A percentile compares a stretch with the other conserved stretches of the same genome.
These are phyloP conservation scores for Lagopus muta DNA, from an alignment of 2,113 vertebrate genomes.

Conservation along the genomic window DNA sequence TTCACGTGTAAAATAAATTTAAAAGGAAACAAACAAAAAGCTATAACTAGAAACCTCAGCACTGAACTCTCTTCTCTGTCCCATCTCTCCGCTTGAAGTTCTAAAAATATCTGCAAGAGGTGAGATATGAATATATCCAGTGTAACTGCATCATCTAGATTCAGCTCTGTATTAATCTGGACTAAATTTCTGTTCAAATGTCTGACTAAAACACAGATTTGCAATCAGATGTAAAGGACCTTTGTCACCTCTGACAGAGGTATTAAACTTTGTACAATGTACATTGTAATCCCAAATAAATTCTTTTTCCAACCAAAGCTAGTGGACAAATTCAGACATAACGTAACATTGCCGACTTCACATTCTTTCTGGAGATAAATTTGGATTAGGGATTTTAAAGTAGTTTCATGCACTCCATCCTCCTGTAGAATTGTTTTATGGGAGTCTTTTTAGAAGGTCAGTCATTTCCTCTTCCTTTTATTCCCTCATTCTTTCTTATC, in stretches of 20 bases:
- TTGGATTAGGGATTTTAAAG: background rate
- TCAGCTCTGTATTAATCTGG: background rate
- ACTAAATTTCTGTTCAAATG: background rate
- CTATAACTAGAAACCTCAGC: background rate
- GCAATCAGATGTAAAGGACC: background rate
- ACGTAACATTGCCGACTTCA: background rate
- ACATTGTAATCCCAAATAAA: background rate
- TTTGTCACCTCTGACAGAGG: background rate
- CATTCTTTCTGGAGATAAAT: slow-evolving; percentile 19
- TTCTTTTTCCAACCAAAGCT: background rate
- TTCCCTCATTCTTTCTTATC: slow-evolving; percentile 32
- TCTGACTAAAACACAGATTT: background rate
- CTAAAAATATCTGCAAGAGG: background rate
- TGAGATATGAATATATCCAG: background rate
- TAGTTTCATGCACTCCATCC: background rate
- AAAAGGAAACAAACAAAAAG: background rate
- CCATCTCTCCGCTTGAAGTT: background rate
- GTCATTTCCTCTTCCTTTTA: slow-evolving; percentile 49
- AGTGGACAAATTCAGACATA: background rate
- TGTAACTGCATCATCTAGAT: background rate
- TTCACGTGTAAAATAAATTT: background rate
- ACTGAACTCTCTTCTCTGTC: background rate
- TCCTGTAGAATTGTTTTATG: slow-evolving; percentile 4
- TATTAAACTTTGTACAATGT: background rate
- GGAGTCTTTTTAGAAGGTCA: slow-evolving; percentile 9